These are phyloP conservation scores for Leucophenga montana DNA, from an alignment of 2,888 invertebrate genomes.

Conservation along the genomic window DNA sequence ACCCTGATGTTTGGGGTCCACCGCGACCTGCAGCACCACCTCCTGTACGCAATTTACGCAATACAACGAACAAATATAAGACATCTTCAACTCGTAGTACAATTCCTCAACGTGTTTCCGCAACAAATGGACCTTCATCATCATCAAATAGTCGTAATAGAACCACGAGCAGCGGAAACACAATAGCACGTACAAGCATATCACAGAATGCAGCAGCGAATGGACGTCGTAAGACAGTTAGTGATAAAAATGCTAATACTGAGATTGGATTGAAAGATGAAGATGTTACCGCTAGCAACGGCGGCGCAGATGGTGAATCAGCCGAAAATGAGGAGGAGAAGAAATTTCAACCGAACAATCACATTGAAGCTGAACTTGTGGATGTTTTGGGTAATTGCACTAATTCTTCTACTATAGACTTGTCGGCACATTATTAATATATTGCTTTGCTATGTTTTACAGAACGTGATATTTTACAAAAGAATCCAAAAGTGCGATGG, in stretches of 20 bases:
- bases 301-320: conserved; percentile 72
- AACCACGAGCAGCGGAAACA: conserved; percentile 46
- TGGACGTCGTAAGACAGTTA: conserved; percentile 54
- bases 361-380: conserved; percentile 91
- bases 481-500: conserved; percentile 97
- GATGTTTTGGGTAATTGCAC: conserved; percentile 84
- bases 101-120: conserved; percentile 64
- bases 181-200: conserved; percentile 47
- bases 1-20: conserved; percentile 91
- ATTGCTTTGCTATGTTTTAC: conserved; percentile 53
- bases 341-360: conserved; percentile 86
- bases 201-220: conserved; percentile 39
- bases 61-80: conserved; percentile 56
- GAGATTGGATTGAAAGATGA: conserved; percentile 74
- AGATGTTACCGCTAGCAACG: conserved; percentile 74
- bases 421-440: neutral
- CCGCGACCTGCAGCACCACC: conserved; percentile 78
- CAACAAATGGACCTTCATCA: conserved; percentile 50
- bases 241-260: conserved; percentile 45
- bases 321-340: conserved; percentile 87
- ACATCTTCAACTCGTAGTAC: conserved; percentile 58
- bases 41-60: conserved; percentile 55
- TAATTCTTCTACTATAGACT: neutral
- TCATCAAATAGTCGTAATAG: conserved; percentile 47
- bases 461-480: conserved; percentile 97